These are phyloP conservation scores for Nipponia nippon DNA, from an alignment of 2,113 vertebrate species.

Conservation along the genomic window DNA sequence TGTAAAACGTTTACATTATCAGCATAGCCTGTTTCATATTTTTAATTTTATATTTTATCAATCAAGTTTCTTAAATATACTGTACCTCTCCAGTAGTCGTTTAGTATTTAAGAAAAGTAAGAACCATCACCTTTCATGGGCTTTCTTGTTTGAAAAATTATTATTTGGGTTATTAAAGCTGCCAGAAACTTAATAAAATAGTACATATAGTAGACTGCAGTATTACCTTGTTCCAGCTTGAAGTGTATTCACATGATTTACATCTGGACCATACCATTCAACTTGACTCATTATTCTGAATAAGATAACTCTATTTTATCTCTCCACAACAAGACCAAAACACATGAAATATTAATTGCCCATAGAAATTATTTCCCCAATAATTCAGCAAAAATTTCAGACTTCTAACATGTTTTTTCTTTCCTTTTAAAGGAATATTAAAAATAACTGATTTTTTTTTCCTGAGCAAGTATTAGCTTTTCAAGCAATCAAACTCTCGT, in stretches of 20 bases:
- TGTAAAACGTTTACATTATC: not conserved
- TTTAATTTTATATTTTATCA: not conserved
- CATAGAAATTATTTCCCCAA: not conserved
- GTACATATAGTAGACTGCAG: not conserved
- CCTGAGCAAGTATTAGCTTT: not conserved
- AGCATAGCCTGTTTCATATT: not conserved
- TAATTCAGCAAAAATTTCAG: not conserved
- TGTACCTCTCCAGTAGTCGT: not conserved
- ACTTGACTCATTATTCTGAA: not conserved
- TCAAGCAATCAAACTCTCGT: not conserved
- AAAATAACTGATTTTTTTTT: not conserved
- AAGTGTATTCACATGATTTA: not conserved
- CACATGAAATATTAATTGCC: not conserved
- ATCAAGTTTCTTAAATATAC: not conserved
- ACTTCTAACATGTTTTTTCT: not conserved
- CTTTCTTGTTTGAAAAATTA: not conserved
- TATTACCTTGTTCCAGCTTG: not conserved
- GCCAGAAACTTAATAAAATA: not conserved
- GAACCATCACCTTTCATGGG: not conserved
- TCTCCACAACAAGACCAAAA: not conserved
- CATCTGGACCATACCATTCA: not conserved
- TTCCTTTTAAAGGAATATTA: not conserved
- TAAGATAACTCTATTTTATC: not conserved
- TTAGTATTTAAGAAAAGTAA: not conserved
- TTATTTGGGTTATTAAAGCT: not conserved